phyloP scores from a whole-genome alignment of 2,888 invertebrate genomes.

The Branchipolynoe longqiensis region DNA sequence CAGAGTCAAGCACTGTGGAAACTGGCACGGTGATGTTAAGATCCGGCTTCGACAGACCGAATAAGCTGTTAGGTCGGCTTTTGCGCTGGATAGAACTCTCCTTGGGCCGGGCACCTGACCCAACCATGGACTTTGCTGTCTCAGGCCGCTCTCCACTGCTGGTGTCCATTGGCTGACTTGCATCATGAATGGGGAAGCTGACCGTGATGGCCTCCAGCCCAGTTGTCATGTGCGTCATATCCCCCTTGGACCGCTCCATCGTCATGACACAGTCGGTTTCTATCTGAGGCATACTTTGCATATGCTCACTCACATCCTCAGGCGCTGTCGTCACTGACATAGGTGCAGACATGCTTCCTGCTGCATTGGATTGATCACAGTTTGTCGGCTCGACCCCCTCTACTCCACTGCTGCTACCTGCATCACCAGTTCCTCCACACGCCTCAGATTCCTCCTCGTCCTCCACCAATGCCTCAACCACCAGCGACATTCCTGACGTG shows the following conservation, averaged over 20 bases:
- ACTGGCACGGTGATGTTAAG: conserved; percentile 66
- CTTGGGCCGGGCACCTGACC: conserved; percentile 73
- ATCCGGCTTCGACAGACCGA: conserved; percentile 73
- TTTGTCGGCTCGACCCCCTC: neutral
- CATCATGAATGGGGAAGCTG: conserved; percentile 4
- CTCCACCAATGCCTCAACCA: neutral
- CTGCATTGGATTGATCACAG: neutral
- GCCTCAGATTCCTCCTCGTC: neutral
- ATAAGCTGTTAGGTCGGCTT: conserved; percentile 73
- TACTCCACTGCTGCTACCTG: too few species aligned
- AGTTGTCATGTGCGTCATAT: neutral
- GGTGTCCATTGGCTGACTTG: conserved; percentile 20
- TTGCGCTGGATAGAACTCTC: conserved; percentile 65
- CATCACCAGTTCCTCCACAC: too few species aligned
- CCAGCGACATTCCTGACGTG: conserved; percentile 11
- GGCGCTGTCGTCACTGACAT: neutral
- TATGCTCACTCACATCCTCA: neutral
- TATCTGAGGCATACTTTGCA: neutral
- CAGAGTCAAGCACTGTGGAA: neutral
- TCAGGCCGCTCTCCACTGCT: neutral
- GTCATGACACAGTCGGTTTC: conserved; percentile 18
- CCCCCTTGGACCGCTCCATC: neutral
- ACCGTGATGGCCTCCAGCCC: conserved; percentile 9
- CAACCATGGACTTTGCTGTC: neutral
- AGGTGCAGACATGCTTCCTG: neutral